Percentiles rank a stretch among this genome's conserved stretches.
Evolutionary conservation across 2,113 vertebrate genomes (phyloP).

Genomic region (Oreotrochilus melanogaster): DNA sequence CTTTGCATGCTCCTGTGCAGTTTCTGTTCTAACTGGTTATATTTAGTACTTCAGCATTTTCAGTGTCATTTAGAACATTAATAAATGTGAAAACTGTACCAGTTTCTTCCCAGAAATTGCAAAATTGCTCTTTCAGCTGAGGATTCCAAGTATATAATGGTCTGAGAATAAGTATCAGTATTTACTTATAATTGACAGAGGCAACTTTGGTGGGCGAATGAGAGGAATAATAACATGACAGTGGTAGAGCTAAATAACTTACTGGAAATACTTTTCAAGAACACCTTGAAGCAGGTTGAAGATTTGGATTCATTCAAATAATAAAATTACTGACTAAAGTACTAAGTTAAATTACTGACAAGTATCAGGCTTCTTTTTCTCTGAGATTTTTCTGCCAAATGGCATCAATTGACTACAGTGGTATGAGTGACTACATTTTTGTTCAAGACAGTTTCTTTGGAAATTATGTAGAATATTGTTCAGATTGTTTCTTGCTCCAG

Average conservation of each 20-base stretch:
- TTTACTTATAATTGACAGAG: slow-evolving; percentile 8
- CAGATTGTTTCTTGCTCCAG: not conserved
- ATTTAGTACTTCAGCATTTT: slow-evolving; percentile 43
- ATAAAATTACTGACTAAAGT: not conserved
- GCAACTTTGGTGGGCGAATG: slow-evolving; percentile 8
- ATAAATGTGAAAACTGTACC: slow-evolving; percentile 53
- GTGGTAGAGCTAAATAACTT: slow-evolving; percentile 1
- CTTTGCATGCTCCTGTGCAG: not conserved
- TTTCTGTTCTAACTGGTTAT: slow-evolving; percentile 18
- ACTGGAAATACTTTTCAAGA: slow-evolving; percentile 63
- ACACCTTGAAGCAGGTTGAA: not conserved
- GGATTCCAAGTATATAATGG: slow-evolving; percentile 2
- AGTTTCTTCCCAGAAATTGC: slow-evolving; percentile 36
- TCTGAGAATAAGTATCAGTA: slow-evolving; percentile 19
- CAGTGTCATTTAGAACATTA: not conserved
- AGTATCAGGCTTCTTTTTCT: not conserved
- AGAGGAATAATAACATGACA: not conserved
- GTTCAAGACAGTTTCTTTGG: not conserved
- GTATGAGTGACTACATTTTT: not conserved
- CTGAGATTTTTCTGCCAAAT: not conserved
- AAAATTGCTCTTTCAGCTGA: slow-evolving; percentile 25
- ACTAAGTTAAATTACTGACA: not conserved
- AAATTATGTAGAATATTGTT: not conserved
- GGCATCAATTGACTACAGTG: not conserved
- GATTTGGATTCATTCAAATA: slow-evolving; percentile 43